Conservation (phyloP, 23 tunicate species). For the Phallusia fumigata region DNA sequence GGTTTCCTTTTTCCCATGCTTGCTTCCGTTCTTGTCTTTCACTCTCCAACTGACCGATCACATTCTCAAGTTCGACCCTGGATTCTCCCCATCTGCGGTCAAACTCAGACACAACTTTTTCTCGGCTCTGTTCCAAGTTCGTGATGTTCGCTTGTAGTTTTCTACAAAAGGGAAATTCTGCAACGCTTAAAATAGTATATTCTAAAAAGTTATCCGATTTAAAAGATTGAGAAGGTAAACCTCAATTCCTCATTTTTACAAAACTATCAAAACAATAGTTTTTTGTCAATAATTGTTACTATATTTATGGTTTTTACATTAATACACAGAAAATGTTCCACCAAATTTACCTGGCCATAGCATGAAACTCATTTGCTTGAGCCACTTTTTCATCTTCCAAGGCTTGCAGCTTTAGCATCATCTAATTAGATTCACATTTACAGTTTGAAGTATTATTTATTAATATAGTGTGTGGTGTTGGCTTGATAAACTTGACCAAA, state of each 20-base stretch:
- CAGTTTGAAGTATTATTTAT: not conserved
- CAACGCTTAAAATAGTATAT: too few relatives aligned
- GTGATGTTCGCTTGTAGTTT: slow-evolving; percentile 34
- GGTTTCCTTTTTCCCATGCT: slow-evolving; percentile 50
- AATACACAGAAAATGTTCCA: too few relatives aligned
- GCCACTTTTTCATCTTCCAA: slow-evolving; percentile 8
- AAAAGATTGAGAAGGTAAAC: slow-evolving; percentile 7
- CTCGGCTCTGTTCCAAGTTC: slow-evolving; percentile 28
- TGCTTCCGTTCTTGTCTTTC: slow-evolving; percentile 49
- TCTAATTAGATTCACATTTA: not conserved
- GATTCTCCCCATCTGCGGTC: slow-evolving; percentile 52
- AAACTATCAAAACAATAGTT: too few relatives aligned
- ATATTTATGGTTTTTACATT: too few relatives aligned
- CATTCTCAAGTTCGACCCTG: slow-evolving; percentile 32
- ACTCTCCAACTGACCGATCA: slow-evolving; percentile 62
- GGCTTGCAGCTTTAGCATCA: slow-evolving; percentile 14
- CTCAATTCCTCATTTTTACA: too few relatives aligned
- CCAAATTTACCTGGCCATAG: slow-evolving; percentile 19
- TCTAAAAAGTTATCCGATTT: not conserved
- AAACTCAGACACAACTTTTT: slow-evolving; percentile 30
- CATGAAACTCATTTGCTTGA: slow-evolving; percentile 33
- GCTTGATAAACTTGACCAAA: too few relatives aligned
- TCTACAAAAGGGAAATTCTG: slow-evolving; percentile 13
- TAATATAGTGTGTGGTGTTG: too few relatives aligned
- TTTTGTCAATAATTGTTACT: too few relatives aligned